A percentile compares a stretch with the other conserved stretches of the same genome.
Conservation (phyloP, 2,113 vertebrate genomes). For the Ibidorhyncha struthersii region DNA sequence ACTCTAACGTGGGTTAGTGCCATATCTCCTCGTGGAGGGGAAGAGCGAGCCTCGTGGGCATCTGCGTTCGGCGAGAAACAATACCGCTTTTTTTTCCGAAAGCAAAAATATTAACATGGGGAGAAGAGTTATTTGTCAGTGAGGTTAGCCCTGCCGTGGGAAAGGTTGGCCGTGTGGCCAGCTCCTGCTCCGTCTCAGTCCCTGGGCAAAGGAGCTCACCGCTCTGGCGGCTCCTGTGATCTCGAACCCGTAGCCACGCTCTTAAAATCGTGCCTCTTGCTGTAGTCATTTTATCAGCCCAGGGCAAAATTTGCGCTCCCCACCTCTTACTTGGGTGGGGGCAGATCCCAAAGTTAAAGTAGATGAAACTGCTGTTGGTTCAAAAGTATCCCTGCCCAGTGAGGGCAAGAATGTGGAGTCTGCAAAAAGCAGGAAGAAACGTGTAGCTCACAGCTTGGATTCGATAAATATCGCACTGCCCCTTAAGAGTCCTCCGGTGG, state of each 20-base stretch:
- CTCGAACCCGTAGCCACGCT: accelerated
- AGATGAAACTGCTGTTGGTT: not conserved
- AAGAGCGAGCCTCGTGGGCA: not conserved
- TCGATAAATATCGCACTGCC: accelerated
- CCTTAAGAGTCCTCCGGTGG: accelerated
- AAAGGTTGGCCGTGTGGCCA: not conserved
- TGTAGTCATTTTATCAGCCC: not conserved
- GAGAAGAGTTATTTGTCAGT: not conserved
- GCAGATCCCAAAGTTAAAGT: not conserved
- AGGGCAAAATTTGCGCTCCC: not conserved
- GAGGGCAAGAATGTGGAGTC: not conserved
- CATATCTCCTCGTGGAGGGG: not conserved
- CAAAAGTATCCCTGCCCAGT: not conserved
- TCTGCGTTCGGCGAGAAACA: not conserved
- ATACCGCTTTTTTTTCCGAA: not conserved
- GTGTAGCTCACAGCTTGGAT: not conserved
- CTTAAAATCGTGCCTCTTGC: not conserved
- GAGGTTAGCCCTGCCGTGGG: not conserved
- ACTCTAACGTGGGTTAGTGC: not conserved
- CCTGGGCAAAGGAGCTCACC: not conserved
- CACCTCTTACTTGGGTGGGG: not conserved
- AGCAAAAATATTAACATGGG: accelerated
- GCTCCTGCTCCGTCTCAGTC: not conserved
- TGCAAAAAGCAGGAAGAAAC: not conserved
- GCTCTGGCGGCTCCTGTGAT: not conserved